phyloP scores from a whole-genome alignment of 2,797 vertebrate genomes.

The Sebastes flavidus region DNA sequence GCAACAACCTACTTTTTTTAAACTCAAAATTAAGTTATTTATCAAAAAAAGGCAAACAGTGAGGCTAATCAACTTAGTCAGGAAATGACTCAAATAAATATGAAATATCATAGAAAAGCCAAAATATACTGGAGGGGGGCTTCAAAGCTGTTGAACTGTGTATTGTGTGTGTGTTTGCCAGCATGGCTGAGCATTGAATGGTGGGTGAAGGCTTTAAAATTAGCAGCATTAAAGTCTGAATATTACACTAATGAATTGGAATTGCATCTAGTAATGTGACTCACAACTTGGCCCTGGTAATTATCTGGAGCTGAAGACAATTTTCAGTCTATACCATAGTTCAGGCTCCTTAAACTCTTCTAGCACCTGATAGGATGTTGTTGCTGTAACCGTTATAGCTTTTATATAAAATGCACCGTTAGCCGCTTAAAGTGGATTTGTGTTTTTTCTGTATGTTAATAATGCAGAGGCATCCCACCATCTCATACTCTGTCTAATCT shows the following conservation, averaged over 20 bases:
- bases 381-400: not conserved
- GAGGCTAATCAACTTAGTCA: too few relatives aligned
- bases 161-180: not conserved
- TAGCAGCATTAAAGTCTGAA: conserved; percentile 16
- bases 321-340: not conserved
- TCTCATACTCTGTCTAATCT: not conserved
- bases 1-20: too few relatives aligned
- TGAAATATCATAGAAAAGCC: too few relatives aligned
- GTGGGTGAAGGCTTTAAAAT: conserved; percentile 20
- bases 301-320: not conserved
- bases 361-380: not conserved
- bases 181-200: conserved; percentile 8
- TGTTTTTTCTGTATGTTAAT: not conserved
- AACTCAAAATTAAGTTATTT: too few relatives aligned
- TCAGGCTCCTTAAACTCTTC: not conserved
- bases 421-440: not conserved
- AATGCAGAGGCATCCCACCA: not conserved
- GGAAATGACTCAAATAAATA: too few relatives aligned
- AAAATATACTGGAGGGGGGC: too few relatives aligned
- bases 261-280: conserved; percentile 20
- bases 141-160: not conserved
- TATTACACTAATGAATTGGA: conserved; percentile 29
- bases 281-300: not conserved
- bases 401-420: not conserved
- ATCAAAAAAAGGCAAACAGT: too few relatives aligned